Conservation (phyloP, 2,888 invertebrate species). For the Dione vanillae region DNA sequence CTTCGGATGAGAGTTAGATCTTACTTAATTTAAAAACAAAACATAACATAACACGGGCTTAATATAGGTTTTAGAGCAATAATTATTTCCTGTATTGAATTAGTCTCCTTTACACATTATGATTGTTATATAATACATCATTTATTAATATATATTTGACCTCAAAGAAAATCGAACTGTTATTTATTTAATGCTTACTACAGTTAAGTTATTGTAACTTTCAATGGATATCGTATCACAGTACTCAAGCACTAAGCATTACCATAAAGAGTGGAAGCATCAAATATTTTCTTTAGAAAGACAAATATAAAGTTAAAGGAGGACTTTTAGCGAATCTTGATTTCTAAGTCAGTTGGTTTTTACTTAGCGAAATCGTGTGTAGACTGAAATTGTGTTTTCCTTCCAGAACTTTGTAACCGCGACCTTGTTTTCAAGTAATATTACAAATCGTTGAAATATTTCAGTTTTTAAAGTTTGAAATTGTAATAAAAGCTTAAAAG, state of each 20-base stretch:
- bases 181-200: no score
- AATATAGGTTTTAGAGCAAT: no score
- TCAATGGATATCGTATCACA: conserved; percentile 34
- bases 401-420: conserved; percentile 44
- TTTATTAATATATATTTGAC: no score
- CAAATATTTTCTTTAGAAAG: conserved; percentile 56
- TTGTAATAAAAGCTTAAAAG: background rate
- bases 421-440: conserved; percentile 15
- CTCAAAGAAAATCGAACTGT: no score
- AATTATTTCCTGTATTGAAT: no score
- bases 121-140: no score
- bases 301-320: conserved; percentile 49
- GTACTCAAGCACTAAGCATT: conserved; percentile 45
- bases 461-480: background rate
- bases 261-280: conserved; percentile 51
- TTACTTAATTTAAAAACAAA: no score
- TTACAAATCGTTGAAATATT: conserved; percentile 1
- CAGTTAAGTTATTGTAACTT: background rate
- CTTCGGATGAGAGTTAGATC: no score
- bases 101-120: no score
- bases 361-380: conserved; percentile 33
- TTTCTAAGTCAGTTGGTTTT: conserved; percentile 35
- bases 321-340: conserved; percentile 31
- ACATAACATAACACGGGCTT: no score
- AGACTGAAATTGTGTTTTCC: conserved; percentile 31